Evolutionary conservation across 2,113 vertebrate species (phyloP).

Genomic region (Microtus pennsylvanicus): DNA sequence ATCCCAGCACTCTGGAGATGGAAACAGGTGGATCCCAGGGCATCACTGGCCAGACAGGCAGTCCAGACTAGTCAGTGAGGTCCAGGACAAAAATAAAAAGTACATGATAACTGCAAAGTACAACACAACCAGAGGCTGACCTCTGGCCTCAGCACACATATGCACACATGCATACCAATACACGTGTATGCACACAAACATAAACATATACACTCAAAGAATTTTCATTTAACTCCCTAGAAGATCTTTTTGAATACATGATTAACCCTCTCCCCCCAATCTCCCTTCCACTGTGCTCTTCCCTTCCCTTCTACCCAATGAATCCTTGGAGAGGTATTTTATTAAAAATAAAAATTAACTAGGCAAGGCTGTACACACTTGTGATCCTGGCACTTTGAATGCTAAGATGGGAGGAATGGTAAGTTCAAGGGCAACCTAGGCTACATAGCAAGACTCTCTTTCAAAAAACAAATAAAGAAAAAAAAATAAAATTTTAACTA

Average conservation of each 20-base stretch:
- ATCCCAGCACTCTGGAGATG: background rate
- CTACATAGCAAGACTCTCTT: background rate
- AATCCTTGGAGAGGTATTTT: background rate
- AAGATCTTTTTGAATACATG: background rate
- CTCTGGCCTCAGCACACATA: background rate
- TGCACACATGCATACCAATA: background rate
- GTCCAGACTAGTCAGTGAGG: background rate
- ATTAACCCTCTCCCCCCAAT: background rate
- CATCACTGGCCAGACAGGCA: background rate
- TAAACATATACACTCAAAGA: background rate
- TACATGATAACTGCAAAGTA: background rate
- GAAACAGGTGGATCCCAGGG: background rate
- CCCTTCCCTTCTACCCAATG: background rate
- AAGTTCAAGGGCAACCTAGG: background rate
- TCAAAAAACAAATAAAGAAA: background rate
- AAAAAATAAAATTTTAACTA: background rate
- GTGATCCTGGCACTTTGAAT: background rate
- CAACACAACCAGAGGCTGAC: background rate
- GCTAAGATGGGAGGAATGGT: background rate
- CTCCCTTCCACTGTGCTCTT: background rate
- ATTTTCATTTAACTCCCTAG: background rate
- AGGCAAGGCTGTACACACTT: background rate
- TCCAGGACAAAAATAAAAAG: background rate
- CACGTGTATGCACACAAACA: background rate
- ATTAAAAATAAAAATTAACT: background rate